Evolutionary conservation across 2,888 invertebrate genomes (phyloP).

Genomic region (Coleophora deauratella): DNA sequence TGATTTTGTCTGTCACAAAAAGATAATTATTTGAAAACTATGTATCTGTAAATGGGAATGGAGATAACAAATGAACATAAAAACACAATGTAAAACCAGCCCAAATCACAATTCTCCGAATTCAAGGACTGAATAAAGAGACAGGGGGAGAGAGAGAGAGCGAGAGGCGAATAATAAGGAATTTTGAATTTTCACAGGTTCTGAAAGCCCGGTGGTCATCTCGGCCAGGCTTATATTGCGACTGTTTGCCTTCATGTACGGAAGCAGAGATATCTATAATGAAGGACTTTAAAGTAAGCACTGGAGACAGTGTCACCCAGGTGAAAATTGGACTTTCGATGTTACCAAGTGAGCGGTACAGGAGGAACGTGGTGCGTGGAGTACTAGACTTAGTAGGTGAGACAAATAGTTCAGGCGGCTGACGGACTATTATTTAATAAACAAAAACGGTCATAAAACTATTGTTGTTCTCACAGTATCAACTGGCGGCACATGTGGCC

Average conservation of each 20-base stretch:
- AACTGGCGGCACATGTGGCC: slow-evolving; percentile 78
- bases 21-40: too few relatives aligned
- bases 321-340: slow-evolving; percentile 77
- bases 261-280: slow-evolving; percentile 80
- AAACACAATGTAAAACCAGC: too few relatives aligned
- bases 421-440: too few relatives aligned
- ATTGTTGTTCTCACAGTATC: slow-evolving; percentile 61
- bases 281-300: slow-evolving; percentile 62
- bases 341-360: slow-evolving; percentile 80
- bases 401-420: slow-evolving; percentile 20
- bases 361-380: slow-evolving; percentile 82
- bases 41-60: too few relatives aligned
- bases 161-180: too few relatives aligned
- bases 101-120: too few relatives aligned
- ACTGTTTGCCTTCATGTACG: slow-evolving; percentile 82
- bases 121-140: too few relatives aligned
- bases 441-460: too few relatives aligned
- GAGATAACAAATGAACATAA: too few relatives aligned
- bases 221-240: slow-evolving; percentile 77
- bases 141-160: too few relatives aligned
- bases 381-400: slow-evolving; percentile 82
- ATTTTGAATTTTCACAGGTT: slow-evolving; percentile 35
- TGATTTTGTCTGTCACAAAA: too few relatives aligned
- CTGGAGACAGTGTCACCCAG: slow-evolving; percentile 41
- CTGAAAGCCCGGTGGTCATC: slow-evolving; percentile 61